These are phyloP conservation scores for Heliothis peltigera DNA, from an alignment of 2,888 invertebrate genomes.

Conservation along the genomic window DNA sequence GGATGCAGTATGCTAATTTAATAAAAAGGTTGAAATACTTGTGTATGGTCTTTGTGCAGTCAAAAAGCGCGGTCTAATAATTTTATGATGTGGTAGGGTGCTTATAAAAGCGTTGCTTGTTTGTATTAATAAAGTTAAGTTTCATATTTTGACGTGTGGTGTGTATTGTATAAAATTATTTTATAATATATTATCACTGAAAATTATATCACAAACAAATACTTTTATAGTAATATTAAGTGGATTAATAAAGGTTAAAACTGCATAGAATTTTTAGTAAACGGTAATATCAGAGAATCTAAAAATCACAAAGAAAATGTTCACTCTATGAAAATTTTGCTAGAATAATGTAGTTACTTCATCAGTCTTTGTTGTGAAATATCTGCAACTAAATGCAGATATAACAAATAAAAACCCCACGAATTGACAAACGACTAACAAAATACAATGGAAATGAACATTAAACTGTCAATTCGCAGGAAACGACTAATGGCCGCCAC, in stretches of 20 bases:
- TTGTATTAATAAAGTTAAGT: no score
- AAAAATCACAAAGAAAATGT: no score
- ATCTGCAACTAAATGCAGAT: background rate
- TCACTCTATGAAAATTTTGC: no score
- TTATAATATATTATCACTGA: no score
- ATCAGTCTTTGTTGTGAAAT: background rate
- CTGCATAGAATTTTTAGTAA: no score
- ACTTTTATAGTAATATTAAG: no score
- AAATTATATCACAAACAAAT: no score
- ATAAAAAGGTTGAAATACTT: slow-evolving; percentile 67
- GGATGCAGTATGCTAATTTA: slow-evolving; percentile 77
- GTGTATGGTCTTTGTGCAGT: slow-evolving; percentile 47
- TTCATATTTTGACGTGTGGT: no score
- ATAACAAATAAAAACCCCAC: slow-evolving; percentile 12
- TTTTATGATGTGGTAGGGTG: slow-evolving; percentile 9
- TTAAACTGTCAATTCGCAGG: slow-evolving; percentile 42
- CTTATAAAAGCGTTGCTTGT: background rate
- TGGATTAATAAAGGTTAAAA: no score
- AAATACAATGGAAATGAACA: slow-evolving; percentile 29
- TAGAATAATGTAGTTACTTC: background rate
- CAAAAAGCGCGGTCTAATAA: slow-evolving; percentile 53
- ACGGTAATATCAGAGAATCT: no score
- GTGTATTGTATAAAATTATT: no score
- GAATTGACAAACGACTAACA: slow-evolving; percentile 21
- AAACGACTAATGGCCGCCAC: slow-evolving; percentile 50